Evolutionary conservation across 2,113 vertebrate species (phyloP).

Genomic region (Phrynosoma platyrhinos): DNA sequence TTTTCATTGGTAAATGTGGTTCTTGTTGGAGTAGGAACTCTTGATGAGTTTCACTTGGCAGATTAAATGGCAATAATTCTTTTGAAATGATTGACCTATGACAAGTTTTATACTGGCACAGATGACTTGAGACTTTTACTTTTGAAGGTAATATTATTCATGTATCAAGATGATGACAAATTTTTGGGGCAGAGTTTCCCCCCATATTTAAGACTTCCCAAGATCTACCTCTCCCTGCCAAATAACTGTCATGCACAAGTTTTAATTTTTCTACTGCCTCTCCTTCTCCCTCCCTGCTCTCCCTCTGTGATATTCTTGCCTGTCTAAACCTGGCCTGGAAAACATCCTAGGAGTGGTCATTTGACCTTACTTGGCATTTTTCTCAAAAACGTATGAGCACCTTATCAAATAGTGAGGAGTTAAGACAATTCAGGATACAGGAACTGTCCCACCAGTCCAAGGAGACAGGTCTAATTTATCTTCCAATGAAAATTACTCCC

Average conservation of each 20-base stretch:
- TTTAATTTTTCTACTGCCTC: accelerated
- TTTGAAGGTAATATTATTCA: accelerated
- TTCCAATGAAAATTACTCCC: conserved; percentile 60
- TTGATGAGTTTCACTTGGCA: not conserved
- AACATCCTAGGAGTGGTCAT: not conserved
- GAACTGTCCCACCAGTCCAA: conserved; percentile 61
- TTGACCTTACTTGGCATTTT: conserved; percentile 58
- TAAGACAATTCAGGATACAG: conserved; percentile 45
- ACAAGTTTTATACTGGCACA: not conserved
- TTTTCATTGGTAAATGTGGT: not conserved
- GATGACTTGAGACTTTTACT: not conserved
- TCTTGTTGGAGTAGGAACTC: not conserved
- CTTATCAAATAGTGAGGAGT: conserved; percentile 61
- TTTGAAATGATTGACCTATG: not conserved
- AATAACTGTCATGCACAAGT: accelerated
- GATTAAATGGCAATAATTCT: accelerated
- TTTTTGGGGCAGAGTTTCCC: accelerated
- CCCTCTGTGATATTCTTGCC: not conserved
- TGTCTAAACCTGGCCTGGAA: accelerated
- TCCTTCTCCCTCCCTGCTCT: not conserved
- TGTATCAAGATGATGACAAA: not conserved
- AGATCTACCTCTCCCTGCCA: conserved; percentile 9
- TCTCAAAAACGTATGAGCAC: not conserved
- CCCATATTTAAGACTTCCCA: not conserved
- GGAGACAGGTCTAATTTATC: conserved; percentile 70